Evolutionary conservation across 2,797 vertebrate genomes (phyloP).

Genomic region (Falco naumanni): DNA sequence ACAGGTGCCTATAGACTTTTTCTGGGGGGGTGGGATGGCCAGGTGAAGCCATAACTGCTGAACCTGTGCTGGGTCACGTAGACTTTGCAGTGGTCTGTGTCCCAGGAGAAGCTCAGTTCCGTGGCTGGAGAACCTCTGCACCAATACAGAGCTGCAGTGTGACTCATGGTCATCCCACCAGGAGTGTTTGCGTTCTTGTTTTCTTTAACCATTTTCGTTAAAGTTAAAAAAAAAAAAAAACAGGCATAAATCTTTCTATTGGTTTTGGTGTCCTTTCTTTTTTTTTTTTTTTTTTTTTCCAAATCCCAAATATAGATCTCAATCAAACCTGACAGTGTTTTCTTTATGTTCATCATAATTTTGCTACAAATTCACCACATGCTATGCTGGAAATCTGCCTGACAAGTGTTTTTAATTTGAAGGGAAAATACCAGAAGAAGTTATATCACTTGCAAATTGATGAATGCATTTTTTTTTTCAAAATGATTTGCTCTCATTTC

Average conservation of each 20-base stretch:
- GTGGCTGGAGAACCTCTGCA: background rate
- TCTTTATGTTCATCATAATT: constrained; percentile 20
- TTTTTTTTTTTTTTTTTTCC: background rate
- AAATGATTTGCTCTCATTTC: constrained; percentile 20
- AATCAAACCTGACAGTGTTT: constrained; percentile 8
- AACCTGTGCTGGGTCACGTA: background rate
- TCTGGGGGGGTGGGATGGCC: background rate
- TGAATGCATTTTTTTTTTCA: background rate
- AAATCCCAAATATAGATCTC: background rate
- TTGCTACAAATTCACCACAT: constrained; percentile 6
- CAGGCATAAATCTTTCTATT: background rate
- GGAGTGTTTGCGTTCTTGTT: background rate
- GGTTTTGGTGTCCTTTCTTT: background rate
- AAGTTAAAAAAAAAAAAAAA: background rate
- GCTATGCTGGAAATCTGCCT: constrained; percentile 41
- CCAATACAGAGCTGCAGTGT: background rate
- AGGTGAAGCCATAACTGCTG: background rate
- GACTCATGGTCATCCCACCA: background rate
- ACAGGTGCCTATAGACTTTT: background rate
- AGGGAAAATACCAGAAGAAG: constrained; percentile 25
- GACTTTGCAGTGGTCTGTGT: background rate
- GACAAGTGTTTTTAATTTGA: constrained; percentile 39
- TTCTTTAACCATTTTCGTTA: background rate
- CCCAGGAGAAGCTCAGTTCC: background rate
- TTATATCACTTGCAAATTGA: constrained; percentile 42